Evolutionary conservation across 1,140 invertebrate species (phyloP).

Genomic region (Calephelis nemesis): DNA sequence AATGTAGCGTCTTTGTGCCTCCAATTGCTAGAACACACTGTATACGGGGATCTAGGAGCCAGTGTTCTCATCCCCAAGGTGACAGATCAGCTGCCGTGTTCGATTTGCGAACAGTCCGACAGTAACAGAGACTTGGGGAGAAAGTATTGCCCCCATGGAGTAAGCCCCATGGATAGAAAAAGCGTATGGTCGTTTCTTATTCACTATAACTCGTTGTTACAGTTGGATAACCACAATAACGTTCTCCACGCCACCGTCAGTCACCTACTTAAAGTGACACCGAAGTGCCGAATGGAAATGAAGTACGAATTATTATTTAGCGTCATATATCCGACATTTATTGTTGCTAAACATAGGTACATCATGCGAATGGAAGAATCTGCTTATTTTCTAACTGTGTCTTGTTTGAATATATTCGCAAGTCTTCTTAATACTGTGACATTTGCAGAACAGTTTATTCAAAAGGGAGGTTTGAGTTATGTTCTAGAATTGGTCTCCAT

Average conservation of each 20-base stretch:
- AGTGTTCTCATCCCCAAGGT: slow-evolving; percentile 50
- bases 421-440: slow-evolving; percentile 78
- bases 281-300: slow-evolving; percentile 76
- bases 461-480: slow-evolving; percentile 79
- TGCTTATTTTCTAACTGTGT: slow-evolving; percentile 80
- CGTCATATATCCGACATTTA: slow-evolving; percentile 82
- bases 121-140: slow-evolving; percentile 41
- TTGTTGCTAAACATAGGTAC: slow-evolving; percentile 77
- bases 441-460: slow-evolving; percentile 81
- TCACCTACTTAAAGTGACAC: slow-evolving; percentile 81
- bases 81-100: slow-evolving; percentile 61
- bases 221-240: slow-evolving; percentile 78
- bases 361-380: slow-evolving; percentile 63
- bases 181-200: slow-evolving; percentile 80
- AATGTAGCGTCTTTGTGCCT: slow-evolving; percentile 53
- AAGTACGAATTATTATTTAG: slow-evolving; percentile 80
- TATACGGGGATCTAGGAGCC: slow-evolving; percentile 81
- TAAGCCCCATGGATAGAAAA: slow-evolving; percentile 58
- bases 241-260: slow-evolving; percentile 80
- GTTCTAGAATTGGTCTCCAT: slow-evolving; percentile 78
- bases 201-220: slow-evolving; percentile 80
- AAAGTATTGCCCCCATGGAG: slow-evolving; percentile 56
- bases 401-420: slow-evolving; percentile 82
- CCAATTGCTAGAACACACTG: slow-evolving; percentile 79
- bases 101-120: slow-evolving; percentile 61